Conservation (phyloP, 1,140 invertebrate genomes). For the Drosophila guanche region DNA sequence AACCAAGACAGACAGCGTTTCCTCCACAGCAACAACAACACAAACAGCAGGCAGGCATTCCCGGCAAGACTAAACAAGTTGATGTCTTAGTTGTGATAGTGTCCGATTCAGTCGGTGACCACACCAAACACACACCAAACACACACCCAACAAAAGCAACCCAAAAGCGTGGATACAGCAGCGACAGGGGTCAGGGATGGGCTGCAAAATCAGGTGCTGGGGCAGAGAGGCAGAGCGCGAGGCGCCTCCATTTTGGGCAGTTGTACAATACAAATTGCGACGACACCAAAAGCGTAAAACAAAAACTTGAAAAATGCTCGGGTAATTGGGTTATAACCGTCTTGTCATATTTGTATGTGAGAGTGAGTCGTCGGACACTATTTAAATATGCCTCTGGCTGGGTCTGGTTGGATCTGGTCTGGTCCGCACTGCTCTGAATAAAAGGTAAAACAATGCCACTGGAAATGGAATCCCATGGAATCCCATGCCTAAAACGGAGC, state of each 20-base stretch:
- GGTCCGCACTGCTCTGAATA: constrained; percentile 10
- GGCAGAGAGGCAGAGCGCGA: not conserved
- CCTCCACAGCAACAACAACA: constrained; percentile 8
- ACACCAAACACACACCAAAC: constrained; percentile 40
- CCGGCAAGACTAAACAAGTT: constrained; percentile 22
- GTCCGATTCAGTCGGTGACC: constrained; percentile 50
- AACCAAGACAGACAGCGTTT: not conserved
- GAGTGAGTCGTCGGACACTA: constrained; percentile 27
- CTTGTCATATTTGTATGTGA: constrained; percentile 59
- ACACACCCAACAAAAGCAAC: not conserved
- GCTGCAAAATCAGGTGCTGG: not conserved
- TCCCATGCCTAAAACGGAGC: constrained; percentile 28
- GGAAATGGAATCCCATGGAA: constrained; percentile 42
- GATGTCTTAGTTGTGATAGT: constrained; percentile 59
- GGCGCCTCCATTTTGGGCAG: constrained; percentile 20
- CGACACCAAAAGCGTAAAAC: constrained; percentile 65
- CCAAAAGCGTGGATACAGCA: not conserved
- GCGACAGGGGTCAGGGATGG: not conserved
- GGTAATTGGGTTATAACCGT: constrained; percentile 77
- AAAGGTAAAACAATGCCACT: constrained; percentile 50
- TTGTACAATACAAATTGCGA: constrained; percentile 53
- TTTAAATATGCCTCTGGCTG: constrained; percentile 46
- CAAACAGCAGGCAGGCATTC: constrained; percentile 48
- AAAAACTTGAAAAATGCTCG: constrained; percentile 64
- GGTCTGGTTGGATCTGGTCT: constrained; percentile 24